Evolutionary conservation across 1,140 invertebrate species (phyloP), one percentile per base, ranked within the genome.

Genomic region (Pseudachorutes palmiensis): DNA sequence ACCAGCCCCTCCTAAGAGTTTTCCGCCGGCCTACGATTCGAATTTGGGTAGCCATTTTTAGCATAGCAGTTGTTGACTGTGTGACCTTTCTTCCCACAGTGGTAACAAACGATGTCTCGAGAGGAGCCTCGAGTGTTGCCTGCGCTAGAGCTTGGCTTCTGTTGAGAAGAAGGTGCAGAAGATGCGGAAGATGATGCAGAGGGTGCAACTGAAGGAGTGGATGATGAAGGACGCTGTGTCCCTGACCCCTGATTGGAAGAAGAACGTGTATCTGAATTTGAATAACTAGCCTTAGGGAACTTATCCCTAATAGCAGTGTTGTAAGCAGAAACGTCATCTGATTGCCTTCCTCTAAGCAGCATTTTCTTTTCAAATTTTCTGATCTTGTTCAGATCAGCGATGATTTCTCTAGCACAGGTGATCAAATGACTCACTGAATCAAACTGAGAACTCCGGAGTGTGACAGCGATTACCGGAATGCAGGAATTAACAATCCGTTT

Each of bases 401-500:
- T 62, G 2, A 36, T 3, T 14, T 5, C 33, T n/a, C 33, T 26
- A n/a, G 31, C 19, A 2, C 19, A n/a, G 12, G 12, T 16, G 22
- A 62, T 62, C 12, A 33, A 24, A 2, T 32, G 1, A 3, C 19
- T 2, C 2, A 62, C 30, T 14, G 14, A 19, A 19, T 2, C 14
- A 41, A 41, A 33, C 19, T 32, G 24, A 41, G 16, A 31, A n/a
- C 2, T 26, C 2, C 60, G 30, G 2, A 62, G 24, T 24, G 22
- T 2, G 2, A 62, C 2, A 16, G 31, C 5, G 16, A 62, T 22
- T n/a, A 36, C 60, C 2, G 60, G 31, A n/a, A 62, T 30, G 24
- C 60, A 62, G n/a, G 60, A 62, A 62, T 62, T 62, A 33, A 62
- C 24, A n/a, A 62, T 41, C n/a, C 60, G 3, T 16, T 62, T 32